phyloP scores from a whole-genome alignment of 2,888 invertebrate species.

The Micoletzkya japonica region DNA sequence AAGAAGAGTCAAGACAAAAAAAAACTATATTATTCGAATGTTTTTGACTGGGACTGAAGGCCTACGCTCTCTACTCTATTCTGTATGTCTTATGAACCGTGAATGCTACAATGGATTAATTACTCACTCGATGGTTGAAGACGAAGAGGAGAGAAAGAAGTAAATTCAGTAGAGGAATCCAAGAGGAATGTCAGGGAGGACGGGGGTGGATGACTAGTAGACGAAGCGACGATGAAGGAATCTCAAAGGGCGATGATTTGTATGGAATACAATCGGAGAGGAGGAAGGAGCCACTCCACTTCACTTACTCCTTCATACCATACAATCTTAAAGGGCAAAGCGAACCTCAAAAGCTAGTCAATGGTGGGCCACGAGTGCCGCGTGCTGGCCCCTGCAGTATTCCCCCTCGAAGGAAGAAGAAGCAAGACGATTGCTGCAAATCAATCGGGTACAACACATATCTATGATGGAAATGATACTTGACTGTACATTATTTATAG shows the following conservation, averaged over 20 bases:
- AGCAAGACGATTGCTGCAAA: not conserved
- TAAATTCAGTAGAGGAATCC: constrained; percentile 20
- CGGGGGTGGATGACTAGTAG: constrained; percentile 39
- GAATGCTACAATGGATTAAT: not conserved
- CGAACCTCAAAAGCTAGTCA: constrained; percentile 43
- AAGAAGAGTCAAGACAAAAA: too few relatives aligned
- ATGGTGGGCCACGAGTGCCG: constrained; percentile 26
- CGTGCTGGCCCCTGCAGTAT: constrained; percentile 59
- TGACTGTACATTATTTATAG: too few relatives aligned
- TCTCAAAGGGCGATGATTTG: not conserved
- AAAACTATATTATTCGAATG: too few relatives aligned
- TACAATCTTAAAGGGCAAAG: not conserved
- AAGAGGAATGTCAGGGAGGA: constrained; percentile 42
- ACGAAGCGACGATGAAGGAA: constrained; percentile 22
- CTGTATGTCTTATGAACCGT: not conserved
- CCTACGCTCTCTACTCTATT: not conserved
- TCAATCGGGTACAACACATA: not conserved
- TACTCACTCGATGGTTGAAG: not conserved
- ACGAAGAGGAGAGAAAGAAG: not conserved
- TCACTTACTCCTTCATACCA: not conserved
- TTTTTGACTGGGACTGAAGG: too few relatives aligned
- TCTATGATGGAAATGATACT: not conserved
- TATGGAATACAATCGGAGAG: not conserved
- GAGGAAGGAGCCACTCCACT: not conserved
- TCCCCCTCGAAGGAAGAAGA: constrained; percentile 44